Base-by-base conservation (phyloP, 2,797 vertebrate genomes). In the Hirundo rustica region DNA sequence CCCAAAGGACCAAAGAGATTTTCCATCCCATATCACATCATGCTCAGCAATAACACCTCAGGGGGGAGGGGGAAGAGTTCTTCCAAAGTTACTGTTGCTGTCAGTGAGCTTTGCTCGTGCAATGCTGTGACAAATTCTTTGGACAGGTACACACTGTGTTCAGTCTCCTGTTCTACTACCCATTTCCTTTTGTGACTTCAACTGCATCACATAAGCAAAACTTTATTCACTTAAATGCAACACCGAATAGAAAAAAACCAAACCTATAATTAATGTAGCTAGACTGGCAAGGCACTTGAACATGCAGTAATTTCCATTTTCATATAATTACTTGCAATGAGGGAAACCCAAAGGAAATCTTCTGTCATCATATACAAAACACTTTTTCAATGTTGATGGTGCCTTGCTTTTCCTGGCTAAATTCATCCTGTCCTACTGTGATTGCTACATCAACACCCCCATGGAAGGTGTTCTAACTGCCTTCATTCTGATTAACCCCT, bases 61-160 rank as follows among this genome's bases (percentile, higher is more conserved):
- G 4, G 4, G 3, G 7, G 8, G 30, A 76, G 20, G 2, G 15
- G 9, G 6, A 64, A 40, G 9, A 44, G 13, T n/a, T 40, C 58
- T 81, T 50, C 38, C 19, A 26, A 64, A 65, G 58, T 34, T 57
- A 17, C 20, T n/a, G 34, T 21, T 80, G 26, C 53, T 85, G 47
- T 32, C 55, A 60, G 40, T 1, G 8, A 79, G 15, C 61, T 64
- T 64, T 7, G 3, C 18, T 70, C 13, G 2, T 0, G 1, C 1
- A 4, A 34, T 1, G 2, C 47, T 36, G 26, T 40, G 29, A 80
- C 2, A 9, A 80, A 42, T 40, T 30, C 70, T 81, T 60, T 57
- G 66, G 30, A 60, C n/a, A 36, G 42, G 7, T 3, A 5, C 26
- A 73, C 0, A 0, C 25, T 34, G 7, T 0, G 0, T 34, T 67